Evolutionary conservation across 37 sponge, comb jelly and placozoan genomes (phyloP).

Genomic region (Oscarella lobularis): DNA sequence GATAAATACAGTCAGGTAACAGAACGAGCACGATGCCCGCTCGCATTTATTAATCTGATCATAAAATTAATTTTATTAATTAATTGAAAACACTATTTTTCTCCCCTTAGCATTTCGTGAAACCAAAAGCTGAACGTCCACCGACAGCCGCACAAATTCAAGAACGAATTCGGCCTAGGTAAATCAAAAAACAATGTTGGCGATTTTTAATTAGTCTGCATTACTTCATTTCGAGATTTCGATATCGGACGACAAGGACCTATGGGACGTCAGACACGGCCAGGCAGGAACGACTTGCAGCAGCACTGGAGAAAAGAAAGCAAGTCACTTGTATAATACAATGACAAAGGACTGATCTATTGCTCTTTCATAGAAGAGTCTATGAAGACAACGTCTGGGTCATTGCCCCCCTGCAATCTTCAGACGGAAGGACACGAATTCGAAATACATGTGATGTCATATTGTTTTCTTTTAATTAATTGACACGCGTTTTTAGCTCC

Average conservation of each 20-base stretch:
- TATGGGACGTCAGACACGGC: neutral
- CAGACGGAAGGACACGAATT: neutral
- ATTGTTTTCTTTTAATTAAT: neutral
- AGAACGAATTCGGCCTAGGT: too few relatives aligned
- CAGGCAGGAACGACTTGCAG: neutral
- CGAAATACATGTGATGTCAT: neutral
- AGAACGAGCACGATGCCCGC: too few relatives aligned
- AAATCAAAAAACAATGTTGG: too few relatives aligned
- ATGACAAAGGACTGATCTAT: too few relatives aligned
- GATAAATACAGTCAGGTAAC: conserved; percentile 45
- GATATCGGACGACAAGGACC: neutral
- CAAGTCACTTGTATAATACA: too few relatives aligned
- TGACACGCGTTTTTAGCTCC: conserved; percentile 21
- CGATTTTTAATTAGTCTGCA: too few relatives aligned
- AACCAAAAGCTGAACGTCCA: neutral
- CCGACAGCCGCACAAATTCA: too few relatives aligned
- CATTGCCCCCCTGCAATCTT: neutral
- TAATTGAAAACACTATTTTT: neutral
- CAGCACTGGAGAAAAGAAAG: conserved; percentile 15
- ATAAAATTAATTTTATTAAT: too few relatives aligned
- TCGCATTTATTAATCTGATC: too few relatives aligned
- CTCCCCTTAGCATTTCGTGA: neutral
- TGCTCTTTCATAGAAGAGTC: neutral
- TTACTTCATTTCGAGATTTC: too few relatives aligned
- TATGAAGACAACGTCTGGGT: neutral